These are phyloP conservation scores for Dicycla oo DNA, from an alignment of 2,888 invertebrate genomes.

Conservation along the genomic window DNA sequence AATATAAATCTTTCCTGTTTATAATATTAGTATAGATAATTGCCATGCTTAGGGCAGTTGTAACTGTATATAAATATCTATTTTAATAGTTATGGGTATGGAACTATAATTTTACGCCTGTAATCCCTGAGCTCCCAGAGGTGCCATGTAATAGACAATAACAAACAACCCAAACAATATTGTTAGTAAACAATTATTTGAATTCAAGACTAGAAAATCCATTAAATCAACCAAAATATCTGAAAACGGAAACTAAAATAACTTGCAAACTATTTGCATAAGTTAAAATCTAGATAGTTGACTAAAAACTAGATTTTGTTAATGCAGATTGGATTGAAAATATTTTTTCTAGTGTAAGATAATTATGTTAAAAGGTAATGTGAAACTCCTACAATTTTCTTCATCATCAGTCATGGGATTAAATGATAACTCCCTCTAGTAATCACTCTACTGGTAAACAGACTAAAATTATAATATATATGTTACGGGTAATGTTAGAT, in stretches of 20 bases:
- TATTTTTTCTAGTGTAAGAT: neutral
- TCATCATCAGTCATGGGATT: neutral
- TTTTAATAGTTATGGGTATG: too few species aligned
- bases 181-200: too few species aligned
- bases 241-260: neutral
- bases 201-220: neutral
- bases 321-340: neutral
- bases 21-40: too few species aligned
- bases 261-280: neutral
- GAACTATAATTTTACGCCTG: too few species aligned
- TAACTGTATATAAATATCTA: neutral
- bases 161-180: too few species aligned
- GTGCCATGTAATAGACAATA: too few species aligned
- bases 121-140: too few species aligned
- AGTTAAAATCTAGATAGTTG: neutral
- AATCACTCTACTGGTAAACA: neutral
- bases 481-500: too few species aligned
- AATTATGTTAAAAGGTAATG: neutral
- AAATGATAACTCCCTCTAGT: neutral
- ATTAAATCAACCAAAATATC: neutral
- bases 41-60: neutral
- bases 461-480: too few species aligned
- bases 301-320: neutral
- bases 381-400: neutral
- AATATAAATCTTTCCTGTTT: too few species aligned